These are phyloP conservation scores for Cabera pusaria DNA, from an alignment of 2,888 invertebrate genomes.

Conservation along the genomic window DNA sequence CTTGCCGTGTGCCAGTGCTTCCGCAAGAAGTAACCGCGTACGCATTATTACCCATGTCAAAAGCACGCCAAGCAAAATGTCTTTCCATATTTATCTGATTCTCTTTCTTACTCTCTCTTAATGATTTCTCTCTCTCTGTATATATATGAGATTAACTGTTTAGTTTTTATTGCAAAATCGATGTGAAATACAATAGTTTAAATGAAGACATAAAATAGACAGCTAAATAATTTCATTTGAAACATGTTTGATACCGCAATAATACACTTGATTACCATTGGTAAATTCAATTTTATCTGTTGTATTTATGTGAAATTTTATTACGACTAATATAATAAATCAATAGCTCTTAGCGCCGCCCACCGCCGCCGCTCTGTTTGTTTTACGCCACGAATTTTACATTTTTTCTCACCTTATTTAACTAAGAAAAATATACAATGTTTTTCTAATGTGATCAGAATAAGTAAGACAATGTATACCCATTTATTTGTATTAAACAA, in stretches of 20 bases:
- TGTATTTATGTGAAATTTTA: constrained; percentile 37
- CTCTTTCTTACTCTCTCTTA: too few relatives aligned
- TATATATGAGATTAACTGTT: too few relatives aligned
- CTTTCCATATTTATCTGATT: too few relatives aligned
- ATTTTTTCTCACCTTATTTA: constrained; percentile 32
- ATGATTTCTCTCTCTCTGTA: too few relatives aligned
- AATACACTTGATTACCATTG: constrained; percentile 33
- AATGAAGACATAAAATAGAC: too few relatives aligned
- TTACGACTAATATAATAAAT: constrained; percentile 46
- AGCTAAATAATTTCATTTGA: not conserved
- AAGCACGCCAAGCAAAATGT: too few relatives aligned
- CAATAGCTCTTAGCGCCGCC: constrained; percentile 34
- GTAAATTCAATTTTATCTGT: constrained; percentile 33
- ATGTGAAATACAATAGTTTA: too few relatives aligned
- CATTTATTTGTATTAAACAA: too few relatives aligned
- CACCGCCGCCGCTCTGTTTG: constrained; percentile 33
- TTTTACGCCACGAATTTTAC: constrained; percentile 31
- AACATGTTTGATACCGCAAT: constrained; percentile 18
- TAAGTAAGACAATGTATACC: too few relatives aligned
- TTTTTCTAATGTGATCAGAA: not conserved
- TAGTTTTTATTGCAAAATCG: too few relatives aligned
- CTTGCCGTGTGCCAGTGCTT: constrained; percentile 5
- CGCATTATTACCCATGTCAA: constrained; percentile 25
- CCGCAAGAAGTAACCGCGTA: constrained; percentile 12
- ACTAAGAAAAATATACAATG: constrained; percentile 9